phyloP scores from a whole-genome alignment of 1,140 invertebrate species.

The Cylas formicarius region DNA sequence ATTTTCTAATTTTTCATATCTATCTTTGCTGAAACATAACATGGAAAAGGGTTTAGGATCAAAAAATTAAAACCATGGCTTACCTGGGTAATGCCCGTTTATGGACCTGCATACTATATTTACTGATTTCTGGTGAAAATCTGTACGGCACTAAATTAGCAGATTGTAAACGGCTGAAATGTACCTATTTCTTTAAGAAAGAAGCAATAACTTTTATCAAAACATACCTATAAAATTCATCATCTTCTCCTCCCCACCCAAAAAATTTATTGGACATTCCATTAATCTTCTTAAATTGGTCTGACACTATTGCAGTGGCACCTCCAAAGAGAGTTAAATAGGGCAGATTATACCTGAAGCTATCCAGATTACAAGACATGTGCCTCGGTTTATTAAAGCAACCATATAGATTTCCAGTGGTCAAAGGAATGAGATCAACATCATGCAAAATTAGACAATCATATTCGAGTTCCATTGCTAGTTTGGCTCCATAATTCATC shows the following conservation, averaged over 20 bases:
- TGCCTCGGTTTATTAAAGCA: slow-evolving; percentile 83
- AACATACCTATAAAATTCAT: slow-evolving; percentile 67
- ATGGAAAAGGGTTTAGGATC: not conserved
- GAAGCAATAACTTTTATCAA: slow-evolving; percentile 9
- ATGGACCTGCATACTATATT: slow-evolving; percentile 72
- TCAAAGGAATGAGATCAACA: slow-evolving; percentile 87
- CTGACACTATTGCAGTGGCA: slow-evolving; percentile 61
- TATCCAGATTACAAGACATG: slow-evolving; percentile 87
- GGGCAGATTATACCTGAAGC: slow-evolving; percentile 74
- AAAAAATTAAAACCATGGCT: not conserved
- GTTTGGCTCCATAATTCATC: slow-evolving; percentile 83
- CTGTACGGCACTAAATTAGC: slow-evolving; percentile 54
- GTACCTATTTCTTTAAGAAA: slow-evolving; percentile 15
- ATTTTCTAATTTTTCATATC: slow-evolving; percentile 52
- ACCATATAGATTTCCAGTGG: slow-evolving; percentile 83
- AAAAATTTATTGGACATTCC: slow-evolving; percentile 89
- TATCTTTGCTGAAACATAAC: slow-evolving; percentile 29
- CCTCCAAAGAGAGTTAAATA: slow-evolving; percentile 70
- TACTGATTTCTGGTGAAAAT: slow-evolving; percentile 62
- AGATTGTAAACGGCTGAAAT: slow-evolving; percentile 46
- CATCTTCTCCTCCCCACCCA: slow-evolving; percentile 86
- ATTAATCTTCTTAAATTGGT: slow-evolving; percentile 73
- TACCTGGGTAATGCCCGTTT: slow-evolving; percentile 53
- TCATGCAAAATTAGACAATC: slow-evolving; percentile 93
- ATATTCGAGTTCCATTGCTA: slow-evolving; percentile 64